These are phyloP conservation scores for Anser brachyrhynchus DNA, from an alignment of 2,113 vertebrate species.

Conservation along the genomic window DNA sequence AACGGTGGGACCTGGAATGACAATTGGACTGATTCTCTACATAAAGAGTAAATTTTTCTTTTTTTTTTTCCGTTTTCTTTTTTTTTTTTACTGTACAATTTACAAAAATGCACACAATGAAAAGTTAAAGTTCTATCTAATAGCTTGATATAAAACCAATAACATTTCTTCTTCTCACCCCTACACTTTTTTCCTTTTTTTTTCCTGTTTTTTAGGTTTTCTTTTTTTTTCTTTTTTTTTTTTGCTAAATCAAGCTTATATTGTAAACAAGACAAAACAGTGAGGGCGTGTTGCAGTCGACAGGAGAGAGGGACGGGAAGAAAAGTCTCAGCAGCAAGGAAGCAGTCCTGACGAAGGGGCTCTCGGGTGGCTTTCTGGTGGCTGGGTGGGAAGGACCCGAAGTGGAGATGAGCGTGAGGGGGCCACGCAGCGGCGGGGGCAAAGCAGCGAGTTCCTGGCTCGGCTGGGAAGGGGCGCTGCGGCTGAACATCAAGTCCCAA, in stretches of 20 bases:
- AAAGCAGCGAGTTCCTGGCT: slow-evolving; percentile 8
- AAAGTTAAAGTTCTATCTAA: slow-evolving; percentile 80
- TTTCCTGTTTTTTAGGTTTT: background rate
- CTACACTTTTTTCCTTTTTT: background rate
- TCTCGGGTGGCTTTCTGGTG: slow-evolving; percentile 36
- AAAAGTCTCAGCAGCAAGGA: slow-evolving; percentile 63
- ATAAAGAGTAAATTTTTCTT: slow-evolving; percentile 19
- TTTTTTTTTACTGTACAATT: slow-evolving; percentile 73
- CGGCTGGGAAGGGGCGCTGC: background rate
- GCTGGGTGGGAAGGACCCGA: slow-evolving; percentile 38
- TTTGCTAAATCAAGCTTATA: slow-evolving; percentile 67
- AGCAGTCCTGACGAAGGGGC: slow-evolving; percentile 56
- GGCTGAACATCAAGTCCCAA: slow-evolving; percentile 56
- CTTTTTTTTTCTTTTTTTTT: background rate
- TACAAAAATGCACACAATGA: slow-evolving; percentile 85
- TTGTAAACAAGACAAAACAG: slow-evolving; percentile 76
- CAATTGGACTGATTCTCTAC: slow-evolving; percentile 76
- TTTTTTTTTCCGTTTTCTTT: background rate
- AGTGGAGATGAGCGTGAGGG: background rate
- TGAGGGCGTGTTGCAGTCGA: slow-evolving; percentile 60
- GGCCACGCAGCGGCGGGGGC: background rate
- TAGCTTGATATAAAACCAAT: slow-evolving; percentile 79
- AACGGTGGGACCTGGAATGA: slow-evolving; percentile 84
- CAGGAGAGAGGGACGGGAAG: slow-evolving; percentile 43
- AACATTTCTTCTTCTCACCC: slow-evolving; percentile 55